These are phyloP conservation scores for Conopomorpha cramerella DNA, from an alignment of 1,140 invertebrate species.

Conservation along the genomic window DNA sequence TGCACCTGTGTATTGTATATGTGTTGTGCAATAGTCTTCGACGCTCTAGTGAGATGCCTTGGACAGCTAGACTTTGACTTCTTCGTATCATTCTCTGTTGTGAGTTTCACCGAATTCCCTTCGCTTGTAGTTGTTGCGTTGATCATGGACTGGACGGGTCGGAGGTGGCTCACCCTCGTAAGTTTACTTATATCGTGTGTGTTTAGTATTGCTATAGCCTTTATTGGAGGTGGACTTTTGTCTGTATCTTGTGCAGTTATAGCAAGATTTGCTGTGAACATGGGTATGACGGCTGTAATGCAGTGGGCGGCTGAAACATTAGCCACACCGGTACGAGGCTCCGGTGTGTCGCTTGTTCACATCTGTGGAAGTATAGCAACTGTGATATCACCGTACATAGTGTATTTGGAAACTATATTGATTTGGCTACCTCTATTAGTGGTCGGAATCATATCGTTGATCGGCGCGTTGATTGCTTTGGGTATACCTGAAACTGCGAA, in stretches of 20 bases:
- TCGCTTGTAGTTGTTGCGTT: slow-evolving; percentile 29
- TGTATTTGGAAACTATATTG: slow-evolving; percentile 24
- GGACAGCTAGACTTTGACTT: slow-evolving; percentile 31
- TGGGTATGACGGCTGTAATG: slow-evolving; percentile 20
- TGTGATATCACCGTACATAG: slow-evolving; percentile 31
- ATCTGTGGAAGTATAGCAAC: slow-evolving; percentile 57
- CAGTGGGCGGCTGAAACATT: slow-evolving; percentile 42
- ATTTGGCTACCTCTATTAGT: slow-evolving; percentile 71
- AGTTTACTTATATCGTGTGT: slow-evolving; percentile 16
- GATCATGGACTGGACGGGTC: slow-evolving; percentile 30
- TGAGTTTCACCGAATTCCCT: slow-evolving; percentile 41
- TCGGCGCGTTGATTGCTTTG: slow-evolving; percentile 68
- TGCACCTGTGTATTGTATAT: slow-evolving; percentile 27
- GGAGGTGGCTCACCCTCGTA: slow-evolving; percentile 23
- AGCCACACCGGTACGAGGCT: slow-evolving; percentile 68
- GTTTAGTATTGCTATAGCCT: slow-evolving; percentile 23
- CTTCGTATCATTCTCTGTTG: slow-evolving; percentile 34
- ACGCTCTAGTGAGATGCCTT: slow-evolving; percentile 30
- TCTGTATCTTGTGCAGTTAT: slow-evolving; percentile 30
- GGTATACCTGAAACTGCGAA: slow-evolving; percentile 77
- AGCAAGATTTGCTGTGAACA: slow-evolving; percentile 34
- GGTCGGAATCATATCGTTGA: slow-evolving; percentile 70
- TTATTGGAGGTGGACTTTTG: slow-evolving; percentile 19
- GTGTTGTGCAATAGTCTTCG: slow-evolving; percentile 27
- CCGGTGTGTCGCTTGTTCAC: slow-evolving; percentile 65